A percentile compares a stretch with the other conserved stretches of the same genome.
phyloP scores from a whole-genome alignment of 2,888 invertebrate genomes.

The Lasioglossum oenotherae region DNA sequence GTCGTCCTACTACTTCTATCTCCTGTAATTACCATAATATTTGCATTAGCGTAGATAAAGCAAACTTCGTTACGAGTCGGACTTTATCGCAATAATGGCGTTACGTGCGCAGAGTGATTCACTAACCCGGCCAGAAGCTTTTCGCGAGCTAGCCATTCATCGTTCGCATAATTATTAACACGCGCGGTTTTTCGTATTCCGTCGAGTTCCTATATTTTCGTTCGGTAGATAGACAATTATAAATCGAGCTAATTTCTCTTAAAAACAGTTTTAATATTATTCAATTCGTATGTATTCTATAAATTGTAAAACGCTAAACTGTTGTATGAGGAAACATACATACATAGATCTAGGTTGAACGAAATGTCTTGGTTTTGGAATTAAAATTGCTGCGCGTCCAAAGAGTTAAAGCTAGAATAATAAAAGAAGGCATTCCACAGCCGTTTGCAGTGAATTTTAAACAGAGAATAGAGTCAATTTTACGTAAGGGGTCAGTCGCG shows the following conservation, averaged over 20 bases:
- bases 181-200: neutral
- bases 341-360: too few species aligned
- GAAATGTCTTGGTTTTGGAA: too few species aligned
- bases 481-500: too few species aligned
- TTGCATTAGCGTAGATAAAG: slow-evolving; percentile 27
- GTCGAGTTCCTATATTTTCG: neutral
- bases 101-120: slow-evolving; percentile 7
- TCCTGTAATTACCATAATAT: slow-evolving; percentile 25
- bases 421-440: neutral
- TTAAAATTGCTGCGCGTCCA: too few species aligned
- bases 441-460: neutral
- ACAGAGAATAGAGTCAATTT: neutral
- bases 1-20: neutral
- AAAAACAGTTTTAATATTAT: too few species aligned
- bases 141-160: neutral
- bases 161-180: neutral
- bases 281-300: too few species aligned
- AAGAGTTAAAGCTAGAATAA: neutral
- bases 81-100: neutral
- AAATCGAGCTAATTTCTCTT: neutral
- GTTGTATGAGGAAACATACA: too few species aligned
- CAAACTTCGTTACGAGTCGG: neutral
- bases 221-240: neutral
- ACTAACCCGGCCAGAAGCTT: neutral
- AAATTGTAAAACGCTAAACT: too few species aligned